phyloP scores from a whole-genome alignment of 2,113 vertebrate species.

The Haplochromis burtoni region DNA sequence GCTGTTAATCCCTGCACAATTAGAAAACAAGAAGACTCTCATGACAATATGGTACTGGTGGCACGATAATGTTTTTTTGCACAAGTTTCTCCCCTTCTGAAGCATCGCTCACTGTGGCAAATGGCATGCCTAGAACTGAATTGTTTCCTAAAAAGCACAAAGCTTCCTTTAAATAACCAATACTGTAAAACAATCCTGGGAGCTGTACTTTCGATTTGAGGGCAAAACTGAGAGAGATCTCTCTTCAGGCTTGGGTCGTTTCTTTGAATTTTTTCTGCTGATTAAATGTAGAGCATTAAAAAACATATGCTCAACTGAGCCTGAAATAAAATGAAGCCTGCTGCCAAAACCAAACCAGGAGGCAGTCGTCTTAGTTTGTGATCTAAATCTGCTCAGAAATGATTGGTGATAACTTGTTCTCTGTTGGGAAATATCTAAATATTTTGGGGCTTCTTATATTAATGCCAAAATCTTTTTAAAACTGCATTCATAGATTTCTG shows the following conservation, averaged over 20 bases:
- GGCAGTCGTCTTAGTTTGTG: not conserved
- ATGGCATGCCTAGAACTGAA: not conserved
- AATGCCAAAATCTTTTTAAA: not conserved
- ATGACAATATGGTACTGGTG: not conserved
- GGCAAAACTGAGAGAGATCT: not conserved
- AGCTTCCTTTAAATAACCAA: not conserved
- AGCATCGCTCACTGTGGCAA: not conserved
- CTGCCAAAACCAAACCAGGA: not conserved
- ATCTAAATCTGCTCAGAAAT: not conserved
- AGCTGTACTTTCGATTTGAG: not conserved
- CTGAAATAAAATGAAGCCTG: not conserved
- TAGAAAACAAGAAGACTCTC: constrained; percentile 10
- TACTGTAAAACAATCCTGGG: not conserved
- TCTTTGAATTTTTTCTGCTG: not conserved
- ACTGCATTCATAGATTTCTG: not conserved
- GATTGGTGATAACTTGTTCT: not conserved
- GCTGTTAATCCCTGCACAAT: constrained; percentile 44
- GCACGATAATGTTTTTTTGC: not conserved
- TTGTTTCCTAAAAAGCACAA: not conserved
- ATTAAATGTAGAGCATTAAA: not conserved
- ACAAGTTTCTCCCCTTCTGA: not conserved
- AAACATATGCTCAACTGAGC: not conserved
- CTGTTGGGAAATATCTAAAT: not conserved
- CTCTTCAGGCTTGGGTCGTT: not conserved
- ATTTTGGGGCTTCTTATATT: not conserved